Evolutionary conservation across 2,888 invertebrate genomes (phyloP), one percentile per base, ranked within the genome.

Genomic region (Agrochola macilenta): DNA sequence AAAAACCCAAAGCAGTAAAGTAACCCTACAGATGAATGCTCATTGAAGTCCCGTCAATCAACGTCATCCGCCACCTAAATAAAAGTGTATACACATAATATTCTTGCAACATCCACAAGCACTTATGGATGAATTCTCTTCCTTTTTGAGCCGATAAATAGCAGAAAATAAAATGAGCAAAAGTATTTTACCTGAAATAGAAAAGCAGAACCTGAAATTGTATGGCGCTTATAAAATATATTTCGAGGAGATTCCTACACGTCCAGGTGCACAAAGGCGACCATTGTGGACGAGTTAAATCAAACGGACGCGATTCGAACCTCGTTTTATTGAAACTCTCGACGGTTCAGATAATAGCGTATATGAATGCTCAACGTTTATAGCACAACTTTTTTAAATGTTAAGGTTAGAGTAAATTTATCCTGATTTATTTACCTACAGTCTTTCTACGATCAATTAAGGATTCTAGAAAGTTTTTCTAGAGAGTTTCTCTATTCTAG

Each of bases 241-340:
- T 84, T 86, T 74, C 79, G 54, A 68, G 39, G 81, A 81, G 74
- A 77, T 76, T 61, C 69, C 79, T 60, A 76, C 66, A 74, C 72
- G 30, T 12, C 17, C 46, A 43, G 7, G 26, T 49, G 5, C 9
- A 68, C 49, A 52, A 23, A 68, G 1, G 30, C 30, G 0, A 30
- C 68, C 9, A 23, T 68, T 52, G 35, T 17, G 23, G 52, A 35
- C 23, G 5, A 35, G 52, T 68, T 68, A 35, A 52, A 68, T 52
- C 30, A 68, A 5, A 49, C 23, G 30, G 68, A 17, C 9, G 23
- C 52, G 35, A 52, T 35, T 30, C 23, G 5, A 35, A 35, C 9
- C 14, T 5, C 14, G 5, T 49, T 49, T 66, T 66, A 66, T 66
- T 30, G 46, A 66, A 49, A 49, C 20, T 52, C 52, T 52, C 52